Evolutionary conservation across 1,140 invertebrate species (phyloP), one percentile per base, ranked within the genome.

Genomic region (Ceratina australensis): DNA sequence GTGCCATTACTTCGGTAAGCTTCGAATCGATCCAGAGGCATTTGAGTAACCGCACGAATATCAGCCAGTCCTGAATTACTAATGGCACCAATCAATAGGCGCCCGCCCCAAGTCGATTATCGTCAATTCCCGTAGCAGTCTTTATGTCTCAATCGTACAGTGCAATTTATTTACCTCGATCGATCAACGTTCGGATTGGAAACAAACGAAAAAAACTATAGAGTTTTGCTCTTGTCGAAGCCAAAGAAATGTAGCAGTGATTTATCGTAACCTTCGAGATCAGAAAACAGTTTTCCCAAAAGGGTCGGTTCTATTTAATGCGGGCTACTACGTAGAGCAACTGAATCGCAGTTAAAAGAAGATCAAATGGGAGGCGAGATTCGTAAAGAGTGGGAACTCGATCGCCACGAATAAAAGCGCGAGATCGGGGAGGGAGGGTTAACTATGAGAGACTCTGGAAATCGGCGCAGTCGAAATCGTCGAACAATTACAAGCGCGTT

Each of bases 401-500:
- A 69, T 15, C 16, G 69, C 52, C 64, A 52, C 22, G 54, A 74
- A 33, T 61, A 52, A 69, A 82, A 72, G 42, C 60, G 71, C 54
- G 74, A 54, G 3, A 64, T n/a, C 15, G 52, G 47, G 52, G 50
- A 20, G 7, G 49, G 8, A 42, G 33, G 52, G 66, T 78, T 54
- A 54, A 47, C 42, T 42, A 42, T 42, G 33, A 42, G 61, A 33
- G 54, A 73, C 33, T 71, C 60, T 54, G 49, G 49, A 67, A 22
- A 56, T 28, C 24, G 13, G 13, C 42, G 12, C 16, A n/a, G 56
- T 54, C 61, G 71, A 74, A 52, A 73, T 66, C 22, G 69, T 59
- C 72, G 82, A 80, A 76, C 81, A 84, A 83, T 63, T 63, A 60
- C 80, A 82, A 81, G 79, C 67, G 80, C 75, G 61, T 66, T 72